Base-by-base conservation (phyloP, 2,888 invertebrate genomes). In the Pristionchus mayeri region DNA sequence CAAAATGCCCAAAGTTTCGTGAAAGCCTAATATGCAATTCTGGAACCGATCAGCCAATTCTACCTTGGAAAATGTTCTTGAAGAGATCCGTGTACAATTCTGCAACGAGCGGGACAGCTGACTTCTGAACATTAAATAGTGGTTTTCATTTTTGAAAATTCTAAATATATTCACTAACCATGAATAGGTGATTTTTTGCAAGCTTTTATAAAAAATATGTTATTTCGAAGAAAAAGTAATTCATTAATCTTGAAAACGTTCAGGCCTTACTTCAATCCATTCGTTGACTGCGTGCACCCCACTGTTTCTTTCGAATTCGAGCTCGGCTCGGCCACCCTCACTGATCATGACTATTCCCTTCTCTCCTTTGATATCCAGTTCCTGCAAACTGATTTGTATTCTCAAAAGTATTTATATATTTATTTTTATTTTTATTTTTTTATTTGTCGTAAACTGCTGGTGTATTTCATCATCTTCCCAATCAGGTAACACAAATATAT, bases 251-350 rank as follows among this genome's bases (percentile, higher is more conserved):
- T 13, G 54, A n/a, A n/a, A 16, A 16, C n/a, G n/a, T 1, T n/a
- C n/a, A n/a, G n/a, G n/a, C n/a, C n/a, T n/a, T n/a, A 63, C 63
- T 34, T 63, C 63, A 34, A 63, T 34, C 63, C 63, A 63, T 18
- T 6, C 34, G 34, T 18, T 18, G 21, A 63, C 34, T 24, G 27
- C 60, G 1, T 24, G 13, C 27, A 30, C 11, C n/a, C n/a, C n/a
- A n/a, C n/a, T n/a, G 1, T 27, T 16, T 3, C 30, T 30, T 4
- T 63, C 34, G 13, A 16, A 16, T 21, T 30, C 16, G 63, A 18
- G 34, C 16, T 21, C 30, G 6, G 34, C 16, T 21, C 34, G 63
- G 6, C 7, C 18, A 4, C 34, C 34, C 6, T 63, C 63, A 34
- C 30, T 18, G 34, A 0, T 34, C 18, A 63, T 3, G 13, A 63